phyloP scores from a whole-genome alignment of 2,888 invertebrate genomes.

The Steinernema carpocapsae region DNA sequence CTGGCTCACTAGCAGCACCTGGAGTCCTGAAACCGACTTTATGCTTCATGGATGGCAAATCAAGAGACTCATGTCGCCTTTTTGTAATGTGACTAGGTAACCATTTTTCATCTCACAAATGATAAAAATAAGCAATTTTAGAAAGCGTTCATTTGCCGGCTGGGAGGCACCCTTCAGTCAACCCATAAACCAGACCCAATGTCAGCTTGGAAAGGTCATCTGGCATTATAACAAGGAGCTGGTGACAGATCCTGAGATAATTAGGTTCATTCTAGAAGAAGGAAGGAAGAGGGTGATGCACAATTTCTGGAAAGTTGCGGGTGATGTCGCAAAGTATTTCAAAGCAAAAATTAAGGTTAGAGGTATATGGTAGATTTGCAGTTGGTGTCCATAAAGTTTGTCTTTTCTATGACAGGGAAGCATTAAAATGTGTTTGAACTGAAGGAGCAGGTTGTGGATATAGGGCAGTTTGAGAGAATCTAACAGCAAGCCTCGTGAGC shows the following conservation, averaged over 20 bases:
- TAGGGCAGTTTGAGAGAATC: too few species aligned
- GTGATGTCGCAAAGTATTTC: neutral
- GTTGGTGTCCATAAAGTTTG: too few species aligned
- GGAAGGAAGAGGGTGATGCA: neutral
- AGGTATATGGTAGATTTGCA: too few species aligned
- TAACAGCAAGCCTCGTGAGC: too few species aligned
- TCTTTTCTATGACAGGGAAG: too few species aligned
- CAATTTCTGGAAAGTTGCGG: neutral
- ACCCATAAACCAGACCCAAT: neutral
- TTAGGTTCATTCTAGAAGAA: neutral
- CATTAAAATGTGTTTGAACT: too few species aligned
- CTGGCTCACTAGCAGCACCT: constrained; percentile 57
- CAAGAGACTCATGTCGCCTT: neutral
- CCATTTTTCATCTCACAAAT: neutral
- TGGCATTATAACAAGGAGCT: constrained; percentile 4
- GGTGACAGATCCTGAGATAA: neutral
- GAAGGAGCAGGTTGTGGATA: too few species aligned
- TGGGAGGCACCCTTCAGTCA: constrained; percentile 6
- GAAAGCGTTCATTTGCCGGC: neutral
- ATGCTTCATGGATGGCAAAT: constrained; percentile 60
- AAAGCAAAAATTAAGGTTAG: too few species aligned
- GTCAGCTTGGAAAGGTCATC: neutral
- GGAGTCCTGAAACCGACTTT: constrained; percentile 55
- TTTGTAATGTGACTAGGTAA: neutral
- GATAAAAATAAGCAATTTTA: neutral